Conservation (phyloP, 2,113 vertebrate species). For the Spheniscus mendiculus region DNA sequence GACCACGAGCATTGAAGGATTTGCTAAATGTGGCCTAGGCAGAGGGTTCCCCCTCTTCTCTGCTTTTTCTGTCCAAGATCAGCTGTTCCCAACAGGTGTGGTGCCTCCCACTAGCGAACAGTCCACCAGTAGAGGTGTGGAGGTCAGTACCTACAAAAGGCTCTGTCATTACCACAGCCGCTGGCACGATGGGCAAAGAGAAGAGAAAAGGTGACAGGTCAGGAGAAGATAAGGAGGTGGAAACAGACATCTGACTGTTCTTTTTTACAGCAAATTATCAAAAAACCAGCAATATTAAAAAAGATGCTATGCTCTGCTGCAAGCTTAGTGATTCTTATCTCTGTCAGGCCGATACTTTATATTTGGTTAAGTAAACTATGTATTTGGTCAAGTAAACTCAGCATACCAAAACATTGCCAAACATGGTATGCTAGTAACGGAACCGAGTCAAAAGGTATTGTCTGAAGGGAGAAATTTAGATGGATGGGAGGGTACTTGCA, state of each 20-base stretch:
- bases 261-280: neutral
- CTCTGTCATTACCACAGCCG: neutral
- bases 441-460: neutral
- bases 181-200: neutral
- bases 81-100: neutral
- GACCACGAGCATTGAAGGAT: neutral
- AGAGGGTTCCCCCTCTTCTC: neutral
- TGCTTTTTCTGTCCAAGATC: neutral
- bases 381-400: slow-evolving; percentile 18
- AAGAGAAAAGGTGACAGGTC: neutral
- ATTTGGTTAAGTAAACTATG: neutral
- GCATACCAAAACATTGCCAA: slow-evolving; percentile 21
- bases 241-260: neutral
- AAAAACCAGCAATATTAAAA: neutral
- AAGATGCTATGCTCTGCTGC: neutral
- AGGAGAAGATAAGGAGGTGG: neutral
- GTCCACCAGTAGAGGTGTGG: neutral
- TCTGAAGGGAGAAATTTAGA: neutral
- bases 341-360: neutral
- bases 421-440: slow-evolving; percentile 1
- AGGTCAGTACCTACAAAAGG: neutral
- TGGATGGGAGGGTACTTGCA: neutral
- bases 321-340: neutral
- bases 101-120: neutral
- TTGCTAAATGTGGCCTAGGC: neutral